Evolutionary conservation across 1,140 invertebrate species (phyloP).

Genomic region (Lineus longissimus): DNA sequence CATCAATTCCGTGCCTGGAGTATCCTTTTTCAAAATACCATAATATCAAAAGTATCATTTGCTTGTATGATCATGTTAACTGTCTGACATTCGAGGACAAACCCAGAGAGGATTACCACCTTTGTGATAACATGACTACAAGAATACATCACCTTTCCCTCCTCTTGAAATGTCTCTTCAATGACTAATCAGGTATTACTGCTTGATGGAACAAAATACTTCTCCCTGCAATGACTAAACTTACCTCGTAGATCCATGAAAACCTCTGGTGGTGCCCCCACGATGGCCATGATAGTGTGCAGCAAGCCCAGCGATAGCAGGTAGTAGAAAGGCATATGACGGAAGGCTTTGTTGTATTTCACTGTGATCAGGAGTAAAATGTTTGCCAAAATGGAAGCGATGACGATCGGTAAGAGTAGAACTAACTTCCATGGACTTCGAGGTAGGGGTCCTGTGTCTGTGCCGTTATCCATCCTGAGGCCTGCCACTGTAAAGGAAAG

Average conservation of each 20-base stretch:
- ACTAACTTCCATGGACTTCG: slow-evolving; percentile 2
- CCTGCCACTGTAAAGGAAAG: background rate
- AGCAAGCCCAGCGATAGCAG: background rate
- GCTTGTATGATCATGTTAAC: no score
- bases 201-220: no score
- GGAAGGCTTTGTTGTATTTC: background rate
- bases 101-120: no score
- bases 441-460: background rate
- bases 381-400: background rate
- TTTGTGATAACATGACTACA: no score
- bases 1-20: no score
- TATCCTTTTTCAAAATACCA: no score
- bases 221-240: no score
- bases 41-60: no score
- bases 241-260: background rate
- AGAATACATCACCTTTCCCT: no score
- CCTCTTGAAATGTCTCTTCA: no score
- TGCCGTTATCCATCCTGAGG: background rate
- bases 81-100: no score
- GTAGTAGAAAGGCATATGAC: slow-evolving; percentile 5
- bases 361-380: background rate
- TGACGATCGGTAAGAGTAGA: background rate
- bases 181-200: no score
- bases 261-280: background rate
- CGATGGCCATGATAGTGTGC: background rate